These are phyloP conservation scores for Athripsodes cinereus DNA, from an alignment of 2,888 invertebrate species.

Conservation along the genomic window DNA sequence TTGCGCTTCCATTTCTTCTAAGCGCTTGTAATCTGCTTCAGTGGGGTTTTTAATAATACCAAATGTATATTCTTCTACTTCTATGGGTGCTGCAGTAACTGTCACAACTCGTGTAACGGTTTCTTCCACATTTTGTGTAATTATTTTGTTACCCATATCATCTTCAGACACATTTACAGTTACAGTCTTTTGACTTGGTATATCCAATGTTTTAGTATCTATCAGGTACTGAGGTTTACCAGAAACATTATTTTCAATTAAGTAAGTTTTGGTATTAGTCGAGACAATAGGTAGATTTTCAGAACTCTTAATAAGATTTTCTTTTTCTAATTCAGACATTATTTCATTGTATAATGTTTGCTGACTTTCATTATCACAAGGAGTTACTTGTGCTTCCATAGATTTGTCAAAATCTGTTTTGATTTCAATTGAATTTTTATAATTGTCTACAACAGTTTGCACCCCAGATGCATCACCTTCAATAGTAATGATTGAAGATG, in stretches of 20 bases:
- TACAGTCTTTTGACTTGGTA: constrained; percentile 47
- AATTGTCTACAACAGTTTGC: constrained; percentile 34
- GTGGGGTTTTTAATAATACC: constrained; percentile 42
- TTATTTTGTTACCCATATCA: constrained; percentile 46
- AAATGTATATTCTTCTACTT: constrained; percentile 46
- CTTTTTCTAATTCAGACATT: constrained; percentile 22
- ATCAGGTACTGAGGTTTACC: constrained; percentile 12
- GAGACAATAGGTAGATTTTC: constrained; percentile 10
- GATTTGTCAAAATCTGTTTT: constrained; percentile 29
- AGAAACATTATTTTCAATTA: constrained; percentile 30
- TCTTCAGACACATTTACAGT: constrained; percentile 49
- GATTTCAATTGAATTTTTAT: constrained; percentile 49
- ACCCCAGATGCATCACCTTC: constrained; percentile 33
- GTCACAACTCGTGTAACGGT: constrained; percentile 43
- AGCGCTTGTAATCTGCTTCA: constrained; percentile 38
- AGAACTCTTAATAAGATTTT: not conserved
- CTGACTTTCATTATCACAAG: constrained; percentile 10
- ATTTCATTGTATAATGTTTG: constrained; percentile 25
- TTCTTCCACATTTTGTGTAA: constrained; percentile 47
- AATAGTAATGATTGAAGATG: constrained; percentile 31
- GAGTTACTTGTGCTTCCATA: not conserved
- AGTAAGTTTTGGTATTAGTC: constrained; percentile 22
- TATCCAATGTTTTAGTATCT: constrained; percentile 15
- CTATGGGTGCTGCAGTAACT: constrained; percentile 41
- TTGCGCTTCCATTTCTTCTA: constrained; percentile 43